phyloP scores from a whole-genome alignment of 2,113 vertebrate genomes.

The Mastomys natalensis region DNA sequence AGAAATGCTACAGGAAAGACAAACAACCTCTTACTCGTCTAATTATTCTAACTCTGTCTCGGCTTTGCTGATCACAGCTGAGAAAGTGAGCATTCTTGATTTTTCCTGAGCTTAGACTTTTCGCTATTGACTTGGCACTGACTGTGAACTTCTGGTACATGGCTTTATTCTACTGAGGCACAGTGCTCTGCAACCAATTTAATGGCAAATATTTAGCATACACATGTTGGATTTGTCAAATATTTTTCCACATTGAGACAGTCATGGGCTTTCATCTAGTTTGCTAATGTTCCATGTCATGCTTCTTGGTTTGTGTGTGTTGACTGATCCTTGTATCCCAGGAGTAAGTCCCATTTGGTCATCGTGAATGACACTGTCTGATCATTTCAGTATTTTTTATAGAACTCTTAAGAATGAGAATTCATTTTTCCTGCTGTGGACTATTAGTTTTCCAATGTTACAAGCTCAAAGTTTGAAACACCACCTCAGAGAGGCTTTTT shows the following conservation, averaged over 20 bases:
- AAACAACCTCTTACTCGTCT: not conserved
- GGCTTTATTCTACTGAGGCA: not conserved
- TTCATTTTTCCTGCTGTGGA: not conserved
- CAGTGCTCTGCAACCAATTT: not conserved
- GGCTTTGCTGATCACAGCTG: not conserved
- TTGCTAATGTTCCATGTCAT: not conserved
- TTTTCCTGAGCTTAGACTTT: not conserved
- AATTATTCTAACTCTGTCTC: not conserved
- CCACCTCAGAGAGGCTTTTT: not conserved
- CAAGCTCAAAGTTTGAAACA: not conserved
- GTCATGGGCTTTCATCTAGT: not conserved
- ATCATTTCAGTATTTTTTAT: not conserved
- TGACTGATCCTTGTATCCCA: not conserved
- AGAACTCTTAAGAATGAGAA: not conserved
- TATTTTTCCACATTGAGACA: not conserved
- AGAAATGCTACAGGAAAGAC: not conserved
- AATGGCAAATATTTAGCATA: not conserved
- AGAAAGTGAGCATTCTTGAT: not conserved
- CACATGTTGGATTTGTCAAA: not conserved
- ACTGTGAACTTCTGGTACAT: not conserved
- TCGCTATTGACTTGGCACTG: not conserved
- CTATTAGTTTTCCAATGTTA: not conserved
- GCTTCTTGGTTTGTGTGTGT: not conserved
- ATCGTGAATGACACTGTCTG: not conserved
- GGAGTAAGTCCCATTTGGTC: not conserved